Conservation (phyloP, 2,888 invertebrate species). For the Rhorus exstirpatorius region DNA sequence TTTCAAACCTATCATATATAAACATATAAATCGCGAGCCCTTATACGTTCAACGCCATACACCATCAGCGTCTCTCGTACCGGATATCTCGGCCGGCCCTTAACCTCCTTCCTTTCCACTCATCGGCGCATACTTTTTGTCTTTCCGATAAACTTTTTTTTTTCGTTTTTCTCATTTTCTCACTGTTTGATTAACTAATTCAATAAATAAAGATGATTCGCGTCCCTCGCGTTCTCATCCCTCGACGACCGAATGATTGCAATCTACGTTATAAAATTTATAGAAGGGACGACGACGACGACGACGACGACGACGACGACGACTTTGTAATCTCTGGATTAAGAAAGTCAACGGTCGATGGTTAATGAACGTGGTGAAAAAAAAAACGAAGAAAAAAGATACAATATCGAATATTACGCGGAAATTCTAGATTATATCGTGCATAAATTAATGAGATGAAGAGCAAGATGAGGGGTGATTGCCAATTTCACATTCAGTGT, state of each 20-base stretch:
- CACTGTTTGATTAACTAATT: conserved; percentile 51
- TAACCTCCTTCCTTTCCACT: not conserved
- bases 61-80: conserved; percentile 32
- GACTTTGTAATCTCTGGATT: conserved; percentile 51
- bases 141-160: conserved; percentile 8
- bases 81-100: conserved; percentile 53
- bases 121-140: conserved; percentile 9
- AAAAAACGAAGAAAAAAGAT: conserved; percentile 38
- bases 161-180: conserved; percentile 15
- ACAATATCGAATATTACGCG: conserved; percentile 36
- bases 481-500: conserved; percentile 30
- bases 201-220: conserved; percentile 65
- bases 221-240: not conserved
- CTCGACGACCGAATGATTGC: conserved; percentile 40
- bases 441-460: conserved; percentile 45
- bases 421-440: conserved; percentile 21
- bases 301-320: conserved; percentile 18
- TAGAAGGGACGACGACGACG: not conserved
- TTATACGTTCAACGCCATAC: conserved; percentile 25
- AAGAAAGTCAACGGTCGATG: conserved; percentile 48
- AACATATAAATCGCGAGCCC: conserved; percentile 28
- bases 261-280: conserved; percentile 30
- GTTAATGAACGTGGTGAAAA: conserved; percentile 50
- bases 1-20: conserved; percentile 35
- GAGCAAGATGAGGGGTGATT: conserved; percentile 3